Conservation (phyloP, 2,888 invertebrate species). For the Luperina nickerlii region DNA sequence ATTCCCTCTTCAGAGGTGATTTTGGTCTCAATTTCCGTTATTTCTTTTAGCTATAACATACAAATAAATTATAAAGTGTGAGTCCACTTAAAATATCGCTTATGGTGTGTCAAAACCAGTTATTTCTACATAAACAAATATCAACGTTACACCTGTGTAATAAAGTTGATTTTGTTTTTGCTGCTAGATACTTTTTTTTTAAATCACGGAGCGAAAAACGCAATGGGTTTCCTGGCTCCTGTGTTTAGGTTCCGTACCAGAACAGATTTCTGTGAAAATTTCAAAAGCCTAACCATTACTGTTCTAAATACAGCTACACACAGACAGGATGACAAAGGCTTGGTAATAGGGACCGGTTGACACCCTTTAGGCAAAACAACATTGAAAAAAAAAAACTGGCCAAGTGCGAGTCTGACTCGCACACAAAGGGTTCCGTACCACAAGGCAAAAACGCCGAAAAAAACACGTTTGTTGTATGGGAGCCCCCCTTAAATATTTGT, state of each 20-base stretch:
- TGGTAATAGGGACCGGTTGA: background rate
- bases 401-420: no score
- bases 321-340: background rate
- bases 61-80: background rate
- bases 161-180: background rate
- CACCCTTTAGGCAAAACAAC: background rate
- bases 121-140: background rate
- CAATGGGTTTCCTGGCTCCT: background rate
- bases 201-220: background rate
- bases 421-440: no score
- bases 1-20: conserved; percentile 82
- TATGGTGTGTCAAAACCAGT: background rate
- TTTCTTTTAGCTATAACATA: conserved; percentile 91
- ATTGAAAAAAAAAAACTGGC: background rate
- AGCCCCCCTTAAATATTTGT: no score
- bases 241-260: background rate
- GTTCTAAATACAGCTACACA: background rate
- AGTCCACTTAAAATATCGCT: background rate
- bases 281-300: background rate
- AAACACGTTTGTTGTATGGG: no score
- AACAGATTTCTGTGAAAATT: background rate
- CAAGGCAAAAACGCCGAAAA: no score
- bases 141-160: background rate
- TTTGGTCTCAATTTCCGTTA: conserved; percentile 90
- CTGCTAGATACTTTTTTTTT: background rate